Base-by-base conservation (phyloP, 2,888 invertebrate species). In the Steinernema hermaphroditum region DNA sequence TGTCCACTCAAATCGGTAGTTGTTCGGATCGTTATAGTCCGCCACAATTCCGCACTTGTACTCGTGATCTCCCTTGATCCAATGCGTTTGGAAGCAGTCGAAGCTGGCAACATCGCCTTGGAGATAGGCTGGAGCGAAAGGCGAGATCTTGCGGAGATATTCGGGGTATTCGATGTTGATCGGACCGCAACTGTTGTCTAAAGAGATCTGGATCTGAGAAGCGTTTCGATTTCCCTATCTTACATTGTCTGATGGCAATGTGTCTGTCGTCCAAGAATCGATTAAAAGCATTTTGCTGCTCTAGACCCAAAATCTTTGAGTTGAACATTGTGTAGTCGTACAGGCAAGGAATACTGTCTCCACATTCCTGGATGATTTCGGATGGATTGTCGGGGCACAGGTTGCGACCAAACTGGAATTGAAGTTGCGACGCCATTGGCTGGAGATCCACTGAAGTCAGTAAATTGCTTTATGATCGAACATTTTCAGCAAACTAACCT, bases 131-230 rank as follows among this genome's bases (percentile, higher is more conserved):
- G 85, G 75, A 1, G 83, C 76, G 50, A 85, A 74, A 1, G 85
- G 82, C 29, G 85, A 83, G 1, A 80, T 80, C 74, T 85, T 85
- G 75, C 81, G 81, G 81, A 86, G 78, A 75, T 85, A 86, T 72
- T 86, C 85, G 1, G 86, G 86, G 54, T 84, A 86, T 69, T 86
- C 86, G 69, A 86, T 83, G 76, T 84, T 86, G 73, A 86, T 86
- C 1, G 85, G 84, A 19, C 85, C 86, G 71, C 86, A 86, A 69
- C 81, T 82, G 76, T 86, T 85, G 78, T 83, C 84, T 84, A 77
- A 71, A 82, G 76, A 4, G 12, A 37, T 8, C 12, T 6, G n/a
- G 19, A 19, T 68, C 6, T 27, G n/a, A n/a, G n/a, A n/a, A n/a
- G n/a, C n/a, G n/a, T 22, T 32, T 68, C n/a, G 24, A 22, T 6